Percentiles rank a stretch among this genome's conserved stretches.
Evolutionary conservation across 1,140 invertebrate genomes (phyloP).

Genomic region (Temnothorax curvispinosus): DNA sequence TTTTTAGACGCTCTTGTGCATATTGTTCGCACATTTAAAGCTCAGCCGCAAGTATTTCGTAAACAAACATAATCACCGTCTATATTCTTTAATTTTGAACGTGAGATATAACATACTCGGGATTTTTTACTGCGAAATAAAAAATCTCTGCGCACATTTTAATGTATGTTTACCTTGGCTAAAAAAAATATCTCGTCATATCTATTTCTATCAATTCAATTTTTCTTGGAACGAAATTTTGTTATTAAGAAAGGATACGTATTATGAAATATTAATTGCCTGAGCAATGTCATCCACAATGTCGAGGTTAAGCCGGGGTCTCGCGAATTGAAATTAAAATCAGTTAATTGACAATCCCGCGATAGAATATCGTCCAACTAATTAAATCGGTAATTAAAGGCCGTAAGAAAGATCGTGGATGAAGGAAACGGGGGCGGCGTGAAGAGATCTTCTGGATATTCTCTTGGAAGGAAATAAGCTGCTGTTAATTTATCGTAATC

Average conservation of each 20-base stretch:
- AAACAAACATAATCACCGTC: constrained; percentile 5
- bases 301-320: background rate
- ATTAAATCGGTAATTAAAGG: constrained; percentile 77
- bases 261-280: constrained; percentile 14
- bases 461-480: constrained; percentile 56
- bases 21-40: constrained; percentile 62
- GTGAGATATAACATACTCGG: background rate
- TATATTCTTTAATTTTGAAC: constrained; percentile 6
- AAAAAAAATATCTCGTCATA: background rate
- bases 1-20: constrained; percentile 63
- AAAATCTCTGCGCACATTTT: background rate
- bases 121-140: background rate
- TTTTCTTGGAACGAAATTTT: background rate
- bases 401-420: constrained; percentile 39
- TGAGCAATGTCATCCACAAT: background rate
- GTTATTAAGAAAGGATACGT: background rate
- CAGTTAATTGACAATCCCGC: constrained; percentile 48
- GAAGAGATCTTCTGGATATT: constrained; percentile 40
- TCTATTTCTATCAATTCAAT: background rate
- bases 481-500: constrained; percentile 81
- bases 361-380: constrained; percentile 59
- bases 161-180: background rate
- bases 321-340: constrained; percentile 46
- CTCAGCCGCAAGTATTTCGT: constrained; percentile 33
- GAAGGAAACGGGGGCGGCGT: background rate